Evolutionary conservation across 2,797 vertebrate species (phyloP).

Genomic region (Paguma larvata): DNA sequence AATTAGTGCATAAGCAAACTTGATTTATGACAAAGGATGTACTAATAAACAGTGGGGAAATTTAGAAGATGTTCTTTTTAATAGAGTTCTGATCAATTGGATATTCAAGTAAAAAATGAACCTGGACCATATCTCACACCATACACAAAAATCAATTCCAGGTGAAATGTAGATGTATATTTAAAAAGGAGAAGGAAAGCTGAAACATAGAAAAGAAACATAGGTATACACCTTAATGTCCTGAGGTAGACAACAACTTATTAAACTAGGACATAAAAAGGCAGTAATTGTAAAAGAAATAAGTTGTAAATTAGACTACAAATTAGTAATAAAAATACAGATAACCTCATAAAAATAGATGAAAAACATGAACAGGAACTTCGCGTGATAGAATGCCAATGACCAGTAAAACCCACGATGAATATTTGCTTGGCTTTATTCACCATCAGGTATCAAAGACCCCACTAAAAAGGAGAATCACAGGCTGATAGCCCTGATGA

Average conservation of each 20-base stretch:
- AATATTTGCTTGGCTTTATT: conserved; percentile 22
- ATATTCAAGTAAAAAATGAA: neutral
- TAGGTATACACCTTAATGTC: neutral
- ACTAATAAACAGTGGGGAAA: neutral
- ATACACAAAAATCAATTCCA: neutral
- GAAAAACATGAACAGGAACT: neutral
- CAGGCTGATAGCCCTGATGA: too few relatives aligned
- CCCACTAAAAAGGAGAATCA: too few relatives aligned
- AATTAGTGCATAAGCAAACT: neutral
- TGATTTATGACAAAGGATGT: neutral
- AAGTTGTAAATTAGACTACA: conserved; percentile 4
- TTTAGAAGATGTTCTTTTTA: neutral
- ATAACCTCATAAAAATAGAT: neutral
- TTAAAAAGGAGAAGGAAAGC: neutral
- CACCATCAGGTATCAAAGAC: neutral
- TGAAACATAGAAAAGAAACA: neutral
- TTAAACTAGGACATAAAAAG: neutral
- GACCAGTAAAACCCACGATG: neutral
- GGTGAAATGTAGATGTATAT: neutral
- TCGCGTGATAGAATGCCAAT: conserved; percentile 35
- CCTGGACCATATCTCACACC: neutral
- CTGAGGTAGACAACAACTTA: neutral
- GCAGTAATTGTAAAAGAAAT: conserved; percentile 7
- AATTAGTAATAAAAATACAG: neutral
- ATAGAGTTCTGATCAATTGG: neutral